Percentiles rank a stretch among this genome's conserved stretches.
Conservation (phyloP, 2,797 vertebrate genomes). For the Crotalus adamanteus region DNA sequence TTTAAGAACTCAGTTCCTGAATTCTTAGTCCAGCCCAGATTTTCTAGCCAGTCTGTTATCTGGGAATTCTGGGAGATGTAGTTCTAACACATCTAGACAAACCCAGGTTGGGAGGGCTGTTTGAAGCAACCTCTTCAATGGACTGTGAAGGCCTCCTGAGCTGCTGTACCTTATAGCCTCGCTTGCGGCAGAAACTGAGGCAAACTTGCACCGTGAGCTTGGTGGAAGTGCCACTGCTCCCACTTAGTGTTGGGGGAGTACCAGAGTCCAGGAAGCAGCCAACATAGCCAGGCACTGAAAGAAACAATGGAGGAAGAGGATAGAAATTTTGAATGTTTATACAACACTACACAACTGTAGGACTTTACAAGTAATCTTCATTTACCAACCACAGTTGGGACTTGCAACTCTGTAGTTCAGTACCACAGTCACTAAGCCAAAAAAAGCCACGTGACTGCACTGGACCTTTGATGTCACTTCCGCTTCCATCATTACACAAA, state of each 20-base stretch:
- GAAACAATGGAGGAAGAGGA: not conserved
- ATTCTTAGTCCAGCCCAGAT: not conserved
- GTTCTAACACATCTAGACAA: not conserved
- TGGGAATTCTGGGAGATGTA: not conserved
- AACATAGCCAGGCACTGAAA: constrained; percentile 68
- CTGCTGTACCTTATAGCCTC: constrained; percentile 64
- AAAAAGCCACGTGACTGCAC: not conserved
- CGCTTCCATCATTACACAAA: not conserved
- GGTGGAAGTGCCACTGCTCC: constrained; percentile 69
- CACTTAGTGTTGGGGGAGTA: constrained; percentile 64
- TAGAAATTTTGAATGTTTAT: not conserved
- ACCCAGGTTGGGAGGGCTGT: not conserved
- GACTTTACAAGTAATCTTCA: not conserved
- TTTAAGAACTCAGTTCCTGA: not conserved
- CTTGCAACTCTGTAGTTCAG: not conserved
- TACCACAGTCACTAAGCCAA: not conserved
- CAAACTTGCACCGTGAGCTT: constrained; percentile 72
- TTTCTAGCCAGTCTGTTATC: not conserved
- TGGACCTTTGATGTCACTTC: not conserved
- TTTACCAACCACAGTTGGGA: not conserved
- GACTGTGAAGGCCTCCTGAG: not conserved
- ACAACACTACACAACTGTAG: not conserved
- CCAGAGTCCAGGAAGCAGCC: constrained; percentile 71
- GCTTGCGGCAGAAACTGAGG: constrained; percentile 69
- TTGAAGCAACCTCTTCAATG: not conserved